Evolutionary conservation across 2,797 vertebrate species (phyloP).

Genomic region (Pseudochirops corinnae): DNA sequence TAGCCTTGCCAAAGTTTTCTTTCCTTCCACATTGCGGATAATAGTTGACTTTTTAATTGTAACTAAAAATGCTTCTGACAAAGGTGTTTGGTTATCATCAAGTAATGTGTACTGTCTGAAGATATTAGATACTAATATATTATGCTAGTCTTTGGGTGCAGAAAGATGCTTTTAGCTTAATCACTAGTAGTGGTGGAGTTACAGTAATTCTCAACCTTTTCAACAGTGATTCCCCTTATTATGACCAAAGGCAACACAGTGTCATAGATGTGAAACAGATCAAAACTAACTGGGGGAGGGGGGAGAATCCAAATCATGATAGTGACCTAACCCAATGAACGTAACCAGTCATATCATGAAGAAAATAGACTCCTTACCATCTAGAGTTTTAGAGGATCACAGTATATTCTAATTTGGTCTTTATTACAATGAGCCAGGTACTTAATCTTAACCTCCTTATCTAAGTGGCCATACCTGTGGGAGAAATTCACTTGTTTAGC

Average conservation of each 20-base stretch:
- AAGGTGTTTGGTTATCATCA: not conserved
- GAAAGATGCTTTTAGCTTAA: not conserved
- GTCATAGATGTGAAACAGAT: not conserved
- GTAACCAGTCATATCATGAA: not conserved
- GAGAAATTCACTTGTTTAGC: not conserved
- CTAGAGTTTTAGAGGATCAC: not conserved
- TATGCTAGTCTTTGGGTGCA: not conserved
- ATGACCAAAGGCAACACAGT: not conserved
- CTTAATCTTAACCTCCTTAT: not conserved
- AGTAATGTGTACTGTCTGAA: not conserved
- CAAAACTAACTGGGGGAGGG: not conserved
- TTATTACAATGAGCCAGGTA: accelerated
- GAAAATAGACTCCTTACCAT: not conserved
- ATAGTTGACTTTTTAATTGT: accelerated
- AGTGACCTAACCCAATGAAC: not conserved
- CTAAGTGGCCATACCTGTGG: not conserved
- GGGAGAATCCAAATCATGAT: not conserved
- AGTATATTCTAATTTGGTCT: accelerated
- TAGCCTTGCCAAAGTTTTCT: not conserved
- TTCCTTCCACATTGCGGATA: accelerated
- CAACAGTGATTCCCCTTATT: not conserved
- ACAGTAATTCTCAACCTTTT: not conserved
- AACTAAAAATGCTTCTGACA: not conserved
- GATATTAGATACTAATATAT: not conserved
- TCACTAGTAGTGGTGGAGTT: not conserved